A percentile compares a stretch with the other conserved stretches of the same genome.
Evolutionary conservation across 1,140 invertebrate species (phyloP).

Genomic region (Amyelois transitella): DNA sequence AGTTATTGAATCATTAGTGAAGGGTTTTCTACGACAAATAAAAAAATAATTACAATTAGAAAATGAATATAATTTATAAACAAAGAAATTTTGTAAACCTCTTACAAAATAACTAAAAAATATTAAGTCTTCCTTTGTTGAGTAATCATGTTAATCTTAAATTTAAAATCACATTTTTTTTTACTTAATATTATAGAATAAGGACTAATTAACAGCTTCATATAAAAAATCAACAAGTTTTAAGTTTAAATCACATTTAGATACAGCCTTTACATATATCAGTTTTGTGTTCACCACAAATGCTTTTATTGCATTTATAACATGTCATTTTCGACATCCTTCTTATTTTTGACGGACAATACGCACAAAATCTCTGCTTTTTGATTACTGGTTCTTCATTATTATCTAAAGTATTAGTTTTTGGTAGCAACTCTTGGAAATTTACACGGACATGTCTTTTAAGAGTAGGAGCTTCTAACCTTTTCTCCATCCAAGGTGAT

Average conservation of each 20-base stretch:
- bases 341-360: constrained; percentile 23
- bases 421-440: constrained; percentile 10
- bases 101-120: not conserved
- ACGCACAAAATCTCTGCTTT: constrained; percentile 19
- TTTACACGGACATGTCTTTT: not conserved
- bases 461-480: constrained; percentile 11
- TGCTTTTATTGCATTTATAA: constrained; percentile 15
- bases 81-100: not conserved
- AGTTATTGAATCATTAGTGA: not conserved
- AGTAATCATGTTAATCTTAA: not conserved
- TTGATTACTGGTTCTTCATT: constrained; percentile 16
- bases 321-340: constrained; percentile 18
- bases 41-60: not conserved
- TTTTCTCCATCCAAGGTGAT: too few species aligned
- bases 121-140: too few species aligned
- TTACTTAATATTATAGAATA: not conserved
- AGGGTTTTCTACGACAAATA: not conserved
- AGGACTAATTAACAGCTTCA: not conserved
- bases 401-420: constrained; percentile 7
- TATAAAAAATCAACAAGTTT: not conserved
- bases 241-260: not conserved
- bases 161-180: not conserved
- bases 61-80: too few species aligned
- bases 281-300: constrained; percentile 18
- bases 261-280: not conserved